Evolutionary conservation across 2,797 vertebrate genomes (phyloP).

Genomic region (Sciaenops ocellatus): DNA sequence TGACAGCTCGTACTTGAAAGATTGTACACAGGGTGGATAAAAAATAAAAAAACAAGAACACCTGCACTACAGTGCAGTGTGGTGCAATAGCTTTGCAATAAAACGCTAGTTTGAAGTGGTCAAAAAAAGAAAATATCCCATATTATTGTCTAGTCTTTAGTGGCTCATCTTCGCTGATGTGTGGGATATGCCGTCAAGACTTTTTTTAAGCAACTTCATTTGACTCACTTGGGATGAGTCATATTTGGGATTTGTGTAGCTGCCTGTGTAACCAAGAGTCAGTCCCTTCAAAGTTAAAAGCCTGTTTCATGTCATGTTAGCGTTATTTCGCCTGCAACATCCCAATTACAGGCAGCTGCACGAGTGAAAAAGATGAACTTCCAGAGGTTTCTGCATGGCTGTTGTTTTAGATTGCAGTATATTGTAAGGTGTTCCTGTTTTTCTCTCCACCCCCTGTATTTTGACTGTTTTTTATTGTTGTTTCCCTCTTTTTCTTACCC

Average conservation of each 20-base stretch:
- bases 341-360: constrained; percentile 35
- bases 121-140: neutral
- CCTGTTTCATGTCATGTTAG: constrained; percentile 4
- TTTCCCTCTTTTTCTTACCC: constrained; percentile 43
- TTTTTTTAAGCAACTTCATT: constrained; percentile 41
- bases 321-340: constrained; percentile 26
- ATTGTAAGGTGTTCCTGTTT: constrained; percentile 47
- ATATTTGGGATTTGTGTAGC: constrained; percentile 50
- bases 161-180: constrained; percentile 47
- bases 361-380: constrained; percentile 23
- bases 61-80: constrained; percentile 3
- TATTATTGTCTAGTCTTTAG: constrained; percentile 20
- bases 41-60: constrained; percentile 36
- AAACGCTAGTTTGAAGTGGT: neutral
- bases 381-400: constrained; percentile 33
- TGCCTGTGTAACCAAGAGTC: constrained; percentile 14
- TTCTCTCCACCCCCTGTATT: constrained; percentile 46
- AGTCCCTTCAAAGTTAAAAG: constrained; percentile 9
- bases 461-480: constrained; percentile 55
- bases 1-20: constrained; percentile 29
- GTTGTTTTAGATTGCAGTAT: constrained; percentile 8
- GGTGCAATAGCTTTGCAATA: constrained; percentile 22
- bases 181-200: constrained; percentile 45
- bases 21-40: constrained; percentile 31
- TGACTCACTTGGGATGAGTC: constrained; percentile 67